Base-by-base conservation (phyloP, 2,113 vertebrate species). In the Seriola aureovittata region DNA sequence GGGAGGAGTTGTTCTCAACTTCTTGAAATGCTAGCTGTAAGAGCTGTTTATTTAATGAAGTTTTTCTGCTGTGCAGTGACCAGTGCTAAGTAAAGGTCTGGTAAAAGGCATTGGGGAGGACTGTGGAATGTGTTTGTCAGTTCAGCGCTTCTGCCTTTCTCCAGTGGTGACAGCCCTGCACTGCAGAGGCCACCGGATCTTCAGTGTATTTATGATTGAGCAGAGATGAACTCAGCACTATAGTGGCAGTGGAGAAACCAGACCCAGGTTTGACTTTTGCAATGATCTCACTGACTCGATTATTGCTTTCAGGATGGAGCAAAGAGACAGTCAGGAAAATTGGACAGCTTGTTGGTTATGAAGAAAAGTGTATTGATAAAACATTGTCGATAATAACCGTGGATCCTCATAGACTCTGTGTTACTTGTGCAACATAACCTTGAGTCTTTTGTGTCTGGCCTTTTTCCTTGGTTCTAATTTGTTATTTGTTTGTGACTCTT, bases 51-150 rank as follows among this genome's bases (percentile, higher is more conserved):
- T 71, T 70, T 88, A 72, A 91, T 89, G 13, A 78, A 74, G 82
- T 82, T 64, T 60, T 89, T 78, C 62, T 79, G 68, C 80, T 78
- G 71, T 85, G 80, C 63, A 88, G 65, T 93, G 87, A 71, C 72
- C 79, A 75, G 80, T 50, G 73, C 82, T 85, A 84, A 92, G 88
- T 81, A 84, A 90, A 90, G 79, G 44, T 78, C 86, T 80, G 65
- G 25, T n/a, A 38, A 78, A 58, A 88, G 84, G 40, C 74, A 66
- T 67, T 38, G 44, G 74, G 82, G 71, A 81, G 48, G 66, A 84
- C 63, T 78, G 34, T 42, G 78, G 81, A 84, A 87, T 73, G 40
- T 88, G 80, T 88, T 81, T 89, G 82, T 89, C 29, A 25, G 79
- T 85, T 92, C 78, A 86, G 50, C 68, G 50, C 75, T 46, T 68